A percentile compares a stretch with the other conserved stretches of the same genome.
Conservation (phyloP, 2,888 invertebrate species). For the Apodemia mormo region DNA sequence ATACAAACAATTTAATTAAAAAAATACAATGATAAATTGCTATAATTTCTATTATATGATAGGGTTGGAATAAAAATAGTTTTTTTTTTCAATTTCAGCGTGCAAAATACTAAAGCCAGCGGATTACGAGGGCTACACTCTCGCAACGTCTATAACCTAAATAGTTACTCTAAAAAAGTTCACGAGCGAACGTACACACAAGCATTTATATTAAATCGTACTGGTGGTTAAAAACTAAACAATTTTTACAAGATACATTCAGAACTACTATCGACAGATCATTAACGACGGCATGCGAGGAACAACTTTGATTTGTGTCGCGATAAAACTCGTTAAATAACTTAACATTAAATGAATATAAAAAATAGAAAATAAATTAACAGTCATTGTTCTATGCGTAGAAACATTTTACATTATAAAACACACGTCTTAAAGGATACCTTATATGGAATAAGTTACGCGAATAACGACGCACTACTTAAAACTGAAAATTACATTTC, state of each 20-base stretch:
- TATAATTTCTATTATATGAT: slow-evolving; percentile 73
- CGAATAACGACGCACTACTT: slow-evolving; percentile 66
- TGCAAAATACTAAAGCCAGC: slow-evolving; percentile 77
- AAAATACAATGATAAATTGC: slow-evolving; percentile 78
- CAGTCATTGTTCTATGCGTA: slow-evolving; percentile 76
- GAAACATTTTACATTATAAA: slow-evolving; percentile 67
- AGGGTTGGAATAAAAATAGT: slow-evolving; percentile 77
- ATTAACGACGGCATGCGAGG: slow-evolving; percentile 47
- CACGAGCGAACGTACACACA: slow-evolving; percentile 50
- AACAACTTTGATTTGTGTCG: slow-evolving; percentile 50
- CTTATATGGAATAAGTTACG: slow-evolving; percentile 77
- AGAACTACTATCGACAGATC: slow-evolving; percentile 59
- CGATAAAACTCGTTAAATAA: slow-evolving; percentile 73
- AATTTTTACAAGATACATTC: slow-evolving; percentile 38
- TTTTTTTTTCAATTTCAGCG: slow-evolving; percentile 64
- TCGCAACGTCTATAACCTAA: slow-evolving; percentile 59
- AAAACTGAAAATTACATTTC: slow-evolving; percentile 36
- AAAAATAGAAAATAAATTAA: slow-evolving; percentile 76
- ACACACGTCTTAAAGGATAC: slow-evolving; percentile 70
- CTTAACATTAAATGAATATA: slow-evolving; percentile 63
- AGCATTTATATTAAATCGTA: slow-evolving; percentile 47
- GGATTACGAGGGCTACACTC: slow-evolving; percentile 53
- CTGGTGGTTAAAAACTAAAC: slow-evolving; percentile 49
- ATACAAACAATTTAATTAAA: slow-evolving; percentile 78
- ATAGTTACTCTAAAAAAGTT: slow-evolving; percentile 50